phyloP scores from a whole-genome alignment of 2,113 vertebrate genomes.

The Panthera leo region DNA sequence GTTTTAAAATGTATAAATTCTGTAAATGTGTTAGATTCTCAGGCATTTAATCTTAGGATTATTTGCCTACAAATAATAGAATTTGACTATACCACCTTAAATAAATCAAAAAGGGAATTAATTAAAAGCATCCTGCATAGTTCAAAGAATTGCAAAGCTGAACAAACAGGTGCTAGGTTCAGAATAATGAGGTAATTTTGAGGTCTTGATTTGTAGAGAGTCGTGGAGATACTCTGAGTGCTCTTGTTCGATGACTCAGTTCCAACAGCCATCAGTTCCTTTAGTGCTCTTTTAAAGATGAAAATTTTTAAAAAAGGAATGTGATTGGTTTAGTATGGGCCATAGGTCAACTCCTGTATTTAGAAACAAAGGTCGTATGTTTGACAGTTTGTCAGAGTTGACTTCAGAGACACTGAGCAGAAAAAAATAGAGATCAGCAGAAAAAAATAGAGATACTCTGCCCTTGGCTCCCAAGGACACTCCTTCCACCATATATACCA shows the following conservation, averaged over 20 bases:
- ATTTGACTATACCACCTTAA: background rate
- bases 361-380: background rate
- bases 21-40: background rate
- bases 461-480: background rate
- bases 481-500: background rate
- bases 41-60: background rate
- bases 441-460: background rate
- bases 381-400: background rate
- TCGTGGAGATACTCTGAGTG: background rate
- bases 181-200: background rate
- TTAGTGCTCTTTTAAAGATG: background rate
- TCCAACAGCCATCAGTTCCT: background rate
- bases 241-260: background rate
- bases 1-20: background rate
- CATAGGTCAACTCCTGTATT: background rate
- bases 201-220: constrained; percentile 1
- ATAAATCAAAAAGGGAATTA: background rate
- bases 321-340: background rate
- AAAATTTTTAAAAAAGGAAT: background rate
- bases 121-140: background rate
- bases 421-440: background rate
- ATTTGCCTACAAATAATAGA: background rate
- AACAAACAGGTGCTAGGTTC: background rate
- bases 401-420: background rate
- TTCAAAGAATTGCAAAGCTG: background rate